Evolutionary conservation across 23 tunicate genomes (phyloP), one percentile per base, ranked within the genome.

Genomic region (Styela plicata): DNA sequence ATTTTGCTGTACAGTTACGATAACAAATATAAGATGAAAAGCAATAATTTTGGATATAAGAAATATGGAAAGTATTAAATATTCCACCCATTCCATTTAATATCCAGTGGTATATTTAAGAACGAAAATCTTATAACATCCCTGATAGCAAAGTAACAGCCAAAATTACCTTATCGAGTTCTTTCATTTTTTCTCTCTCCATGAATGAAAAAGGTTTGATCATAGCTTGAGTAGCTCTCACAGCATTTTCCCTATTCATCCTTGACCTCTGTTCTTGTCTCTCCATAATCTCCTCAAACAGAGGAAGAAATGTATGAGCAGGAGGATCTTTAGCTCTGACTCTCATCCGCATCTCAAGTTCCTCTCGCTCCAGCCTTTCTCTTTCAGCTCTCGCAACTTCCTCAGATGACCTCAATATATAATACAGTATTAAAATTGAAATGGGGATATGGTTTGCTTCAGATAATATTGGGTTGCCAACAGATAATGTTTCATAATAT

Each of bases 211-310:
- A 91, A 18, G 97, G 97, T 64, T 83, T 78, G 57, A 88, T 85
- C 70, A 91, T 2, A 10, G 97, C 90, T 89, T 88, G 33, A 25
- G 74, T 35, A n/a, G 88, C 71, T 17, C 83, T 82, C 21, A 75
- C 69, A 21, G 97, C 85, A 61, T 78, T 82, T 33, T 91, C 90
- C n/a, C 74, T 76, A 37, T 86, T 91, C 64, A 86, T 79, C 30
- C 90, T 70, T 23, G 86, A 82, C 26, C 97, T 74, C 74, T 91
- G 90, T 82, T 91, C 90, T 37, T 84, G 85, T 66, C 90, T 82
- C 69, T 91, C 97, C 75, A 57, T 74, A 37, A 91, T 91, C 85
- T 91, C 97, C 27, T 91, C 84, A 73, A 68, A 91, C 1, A 91
- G 82, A 13, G 97, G 97, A 64, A 91, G 85, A 73, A 82, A 91